Evolutionary conservation across 1,140 invertebrate genomes (phyloP), one percentile per base, ranked within the genome.

Genomic region (Anastatus disparis): DNA sequence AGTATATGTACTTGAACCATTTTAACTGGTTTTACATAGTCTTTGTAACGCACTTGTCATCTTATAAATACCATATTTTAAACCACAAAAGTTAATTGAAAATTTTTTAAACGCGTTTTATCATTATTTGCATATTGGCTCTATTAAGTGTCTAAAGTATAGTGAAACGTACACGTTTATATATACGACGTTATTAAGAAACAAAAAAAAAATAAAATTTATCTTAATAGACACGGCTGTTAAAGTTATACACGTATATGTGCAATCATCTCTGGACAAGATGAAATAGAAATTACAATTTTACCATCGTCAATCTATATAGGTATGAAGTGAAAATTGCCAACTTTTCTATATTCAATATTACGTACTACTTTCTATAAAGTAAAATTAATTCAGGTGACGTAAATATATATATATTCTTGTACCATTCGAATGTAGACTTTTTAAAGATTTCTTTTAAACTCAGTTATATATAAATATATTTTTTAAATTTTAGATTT

Each of bases 261-360:
- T 42, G 42, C 15, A 35, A 6, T 6, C 31, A 35, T 35, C 31
- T 35, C 4, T 35, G 31, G 4, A 10, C 10, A 10, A 4, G 35
- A 48, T 59, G 29, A 68, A 68, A 68, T 59, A 59, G 55, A 59
- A 59, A 59, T 59, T 68, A 40, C 27, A 44, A 48, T 59, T 26
- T 22, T n/a, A n/a, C 13, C 29, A 42, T 3, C 12, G 2, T 46
- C 0, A 27, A 59, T 59, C 2, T 24, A 52, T 42, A 20, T 44
- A 15, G 1, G 35, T 29, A 61, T 38, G 6, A 61, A 59, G 42
- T 59, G 55, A 59, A 59, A 67, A 38, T 35, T 38, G 9, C 29
- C 20, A 24, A 40, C 4, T 52, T 35, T 50, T 48, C n/a, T 44
- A 52, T 40, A 44, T 10, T 26, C 22, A 20, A 61, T n/a, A 42